Evolutionary conservation across 2,113 vertebrate species (phyloP), one percentile per base, ranked within the genome.

Genomic region (Myotis davidii): DNA sequence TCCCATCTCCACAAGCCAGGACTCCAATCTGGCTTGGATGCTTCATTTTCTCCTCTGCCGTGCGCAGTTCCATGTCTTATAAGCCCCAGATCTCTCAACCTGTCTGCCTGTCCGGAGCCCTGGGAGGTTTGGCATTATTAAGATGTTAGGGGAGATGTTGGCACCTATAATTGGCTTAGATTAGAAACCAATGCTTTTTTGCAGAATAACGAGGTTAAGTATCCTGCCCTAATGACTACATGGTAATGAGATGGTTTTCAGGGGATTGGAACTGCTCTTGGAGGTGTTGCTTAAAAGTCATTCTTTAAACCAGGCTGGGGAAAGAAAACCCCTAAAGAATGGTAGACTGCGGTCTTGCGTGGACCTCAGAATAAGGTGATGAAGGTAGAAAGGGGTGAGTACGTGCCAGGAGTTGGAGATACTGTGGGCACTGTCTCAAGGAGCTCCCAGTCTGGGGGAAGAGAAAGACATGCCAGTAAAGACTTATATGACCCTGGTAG

Each of bases 171-270:
- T 98, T 98, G 98, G 85, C 84, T 97, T 69, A 78, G 86, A 96
- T 98, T 98, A 93, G 97, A 97, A 97, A 97, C 97, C 97, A 96
- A 96, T 94, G 94, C 96, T 98, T 96, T 95, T 98, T 97, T 98
- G 95, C 91, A 90, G 94, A 96, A 89, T 93, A 97, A 96, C 90
- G 97, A 97, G 96, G 91, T 97, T 95, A 97, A 96, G 92, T 45
- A 92, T 95, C 96, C 93, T 0, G 0, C 95, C 87, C 82, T 97
- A 97, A 96, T 96, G 96, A 96, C 96, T 96, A 92, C 76, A 1
- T 97, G 94, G 25, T 97, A 97, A 98, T 92, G 76, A 98, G 97
- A 90, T 85, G 72, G 88, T 87, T 97, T 98, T 96, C 85, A 70
- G 95, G 96, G 82, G 69, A 74, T 56, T 74, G 56, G 65, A 12